phyloP scores from a whole-genome alignment of 2,888 invertebrate genomes.

The Tyria jacobaeae region DNA sequence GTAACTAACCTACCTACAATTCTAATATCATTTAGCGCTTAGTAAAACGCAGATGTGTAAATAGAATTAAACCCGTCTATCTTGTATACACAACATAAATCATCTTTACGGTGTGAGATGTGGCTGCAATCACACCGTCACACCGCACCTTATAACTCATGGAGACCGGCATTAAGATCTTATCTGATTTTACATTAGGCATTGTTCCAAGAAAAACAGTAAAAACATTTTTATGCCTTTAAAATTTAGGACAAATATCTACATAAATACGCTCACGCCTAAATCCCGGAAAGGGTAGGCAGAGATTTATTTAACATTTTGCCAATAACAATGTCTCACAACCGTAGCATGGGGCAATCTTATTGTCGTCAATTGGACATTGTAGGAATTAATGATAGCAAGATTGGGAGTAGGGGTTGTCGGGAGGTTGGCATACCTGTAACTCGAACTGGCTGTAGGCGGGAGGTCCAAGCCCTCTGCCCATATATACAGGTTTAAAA shows the following conservation, averaged over 20 bases:
- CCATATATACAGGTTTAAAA: no score
- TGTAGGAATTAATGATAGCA: no score
- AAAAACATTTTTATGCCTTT: constrained; percentile 15
- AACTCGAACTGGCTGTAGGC: no score
- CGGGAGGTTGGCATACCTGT: no score
- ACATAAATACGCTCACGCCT: no score
- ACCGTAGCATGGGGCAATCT: no score
- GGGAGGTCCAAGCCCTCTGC: no score
- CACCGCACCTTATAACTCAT: constrained; percentile 19
- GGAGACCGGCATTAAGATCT: constrained; percentile 13
- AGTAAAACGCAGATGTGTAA: neutral
- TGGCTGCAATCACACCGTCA: constrained; percentile 5
- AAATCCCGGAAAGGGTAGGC: no score
- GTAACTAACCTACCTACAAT: constrained; percentile 6
- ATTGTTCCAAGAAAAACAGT: constrained; percentile 12
- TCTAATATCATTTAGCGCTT: neutral
- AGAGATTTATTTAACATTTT: no score
- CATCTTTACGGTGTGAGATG: constrained; percentile 14
- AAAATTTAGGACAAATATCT: constrained; percentile 2
- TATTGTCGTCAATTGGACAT: no score
- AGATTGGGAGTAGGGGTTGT: no score
- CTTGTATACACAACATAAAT: constrained; percentile 9
- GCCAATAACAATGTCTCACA: no score
- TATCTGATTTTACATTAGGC: constrained; percentile 17
- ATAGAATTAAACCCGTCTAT: neutral